Conservation (phyloP, 1,140 invertebrate genomes). For the Conopomorpha cramerella region DNA sequence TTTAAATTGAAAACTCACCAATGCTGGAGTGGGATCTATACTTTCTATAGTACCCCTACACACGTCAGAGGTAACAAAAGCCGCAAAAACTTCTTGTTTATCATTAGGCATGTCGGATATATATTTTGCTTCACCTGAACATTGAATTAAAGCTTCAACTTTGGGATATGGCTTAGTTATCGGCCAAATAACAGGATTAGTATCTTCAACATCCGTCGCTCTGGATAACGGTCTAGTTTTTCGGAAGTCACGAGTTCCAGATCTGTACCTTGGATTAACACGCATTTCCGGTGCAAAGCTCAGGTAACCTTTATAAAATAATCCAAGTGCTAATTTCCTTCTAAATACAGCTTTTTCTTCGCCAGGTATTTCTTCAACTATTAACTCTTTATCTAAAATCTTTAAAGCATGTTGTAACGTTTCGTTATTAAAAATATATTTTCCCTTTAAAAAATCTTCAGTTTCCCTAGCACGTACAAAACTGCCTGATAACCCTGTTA, state of each 20-base stretch:
- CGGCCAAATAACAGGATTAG: constrained; percentile 64
- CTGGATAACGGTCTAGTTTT: constrained; percentile 57
- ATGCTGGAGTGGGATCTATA: constrained; percentile 61
- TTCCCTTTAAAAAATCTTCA: constrained; percentile 62
- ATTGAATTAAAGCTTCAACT: constrained; percentile 64
- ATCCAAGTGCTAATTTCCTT: constrained; percentile 58
- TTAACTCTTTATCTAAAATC: constrained; percentile 62
- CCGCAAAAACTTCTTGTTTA: constrained; percentile 60
- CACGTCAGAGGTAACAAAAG: constrained; percentile 61
- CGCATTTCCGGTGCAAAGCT: background rate
- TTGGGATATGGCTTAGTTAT: constrained; percentile 65
- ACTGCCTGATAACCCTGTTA: constrained; percentile 64
- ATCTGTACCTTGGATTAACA: background rate
- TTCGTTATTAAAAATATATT: constrained; percentile 36
- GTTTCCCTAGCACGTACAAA: constrained; percentile 70
- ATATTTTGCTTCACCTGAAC: constrained; percentile 62
- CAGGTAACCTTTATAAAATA: constrained; percentile 64
- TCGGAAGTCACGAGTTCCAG: constrained; percentile 20
- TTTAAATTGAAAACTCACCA: constrained; percentile 51
- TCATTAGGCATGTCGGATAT: constrained; percentile 61
- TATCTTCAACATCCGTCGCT: constrained; percentile 65
- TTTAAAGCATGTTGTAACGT: constrained; percentile 55
- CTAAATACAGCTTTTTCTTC: constrained; percentile 66
- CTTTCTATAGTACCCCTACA: constrained; percentile 54
- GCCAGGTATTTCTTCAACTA: constrained; percentile 60